A percentile compares a stretch with the other conserved stretches of the same genome.
These are phyloP conservation scores for Hirtodrosophila histrioides DNA, from an alignment of 2,888 invertebrate genomes.

Conservation along the genomic window DNA sequence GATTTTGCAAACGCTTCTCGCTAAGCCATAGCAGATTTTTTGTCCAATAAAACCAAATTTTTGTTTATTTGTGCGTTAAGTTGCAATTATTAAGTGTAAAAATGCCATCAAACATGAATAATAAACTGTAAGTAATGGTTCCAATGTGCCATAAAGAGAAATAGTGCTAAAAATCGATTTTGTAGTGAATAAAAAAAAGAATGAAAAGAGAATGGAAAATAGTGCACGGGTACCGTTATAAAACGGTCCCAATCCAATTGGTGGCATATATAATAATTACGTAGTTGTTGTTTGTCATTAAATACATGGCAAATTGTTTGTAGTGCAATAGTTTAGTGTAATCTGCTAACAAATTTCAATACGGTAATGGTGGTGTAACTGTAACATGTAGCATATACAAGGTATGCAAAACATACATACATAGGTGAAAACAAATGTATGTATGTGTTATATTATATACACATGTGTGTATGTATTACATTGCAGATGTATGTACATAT, in stretches of 20 bases:
- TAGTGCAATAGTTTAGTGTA: slow-evolving; percentile 66
- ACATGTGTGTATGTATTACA: slow-evolving; percentile 15
- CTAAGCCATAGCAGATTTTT: slow-evolving; percentile 37
- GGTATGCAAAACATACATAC: slow-evolving; percentile 21
- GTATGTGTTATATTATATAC: slow-evolving; percentile 9
- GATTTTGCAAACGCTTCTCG: slow-evolving; percentile 37
- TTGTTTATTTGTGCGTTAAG: slow-evolving; percentile 76
- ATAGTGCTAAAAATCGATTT: slow-evolving; percentile 77
- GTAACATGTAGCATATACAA: slow-evolving; percentile 29
- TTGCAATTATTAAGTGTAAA: slow-evolving; percentile 82
- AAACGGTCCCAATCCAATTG: slow-evolving; percentile 61
- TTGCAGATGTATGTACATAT: slow-evolving; percentile 23
- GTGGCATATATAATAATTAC: slow-evolving; percentile 49
- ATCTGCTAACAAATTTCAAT: slow-evolving; percentile 45
- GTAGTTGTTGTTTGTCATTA: slow-evolving; percentile 53
- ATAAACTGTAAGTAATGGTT: slow-evolving; percentile 84
- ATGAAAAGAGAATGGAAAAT: slow-evolving; percentile 52
- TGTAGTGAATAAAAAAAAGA: slow-evolving; percentile 73
- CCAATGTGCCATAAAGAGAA: slow-evolving; percentile 50
- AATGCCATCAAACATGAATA: slow-evolving; percentile 84
- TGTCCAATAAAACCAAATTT: slow-evolving; percentile 37
- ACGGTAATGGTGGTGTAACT: slow-evolving; percentile 62
- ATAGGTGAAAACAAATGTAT: slow-evolving; percentile 24
- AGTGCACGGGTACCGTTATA: slow-evolving; percentile 60
- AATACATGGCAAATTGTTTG: slow-evolving; percentile 33